phyloP scores from a whole-genome alignment of 1,140 invertebrate species.

The Branchinecta lindahli region DNA sequence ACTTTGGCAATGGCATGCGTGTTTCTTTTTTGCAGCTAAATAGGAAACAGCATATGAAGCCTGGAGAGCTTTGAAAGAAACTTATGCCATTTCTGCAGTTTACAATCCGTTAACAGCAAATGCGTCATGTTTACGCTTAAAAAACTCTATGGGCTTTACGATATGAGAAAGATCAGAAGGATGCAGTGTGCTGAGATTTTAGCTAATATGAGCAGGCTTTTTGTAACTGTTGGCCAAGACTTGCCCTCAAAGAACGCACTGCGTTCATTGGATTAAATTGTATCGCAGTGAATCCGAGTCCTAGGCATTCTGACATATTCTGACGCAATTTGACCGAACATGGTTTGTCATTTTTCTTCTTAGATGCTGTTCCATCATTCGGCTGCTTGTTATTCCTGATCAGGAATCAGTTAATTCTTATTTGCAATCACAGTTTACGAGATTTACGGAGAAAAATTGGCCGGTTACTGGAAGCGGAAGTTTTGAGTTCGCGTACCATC shows the following conservation, averaged over 20 bases:
- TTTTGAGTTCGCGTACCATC: too few relatives aligned
- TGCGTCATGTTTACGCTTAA: conserved; percentile 1
- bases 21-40: conserved; percentile 1
- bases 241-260: conserved; percentile 4
- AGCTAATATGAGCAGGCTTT: background rate
- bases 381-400: too few relatives aligned
- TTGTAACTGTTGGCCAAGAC: background rate
- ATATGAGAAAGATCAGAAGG: background rate
- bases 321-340: too few relatives aligned
- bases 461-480: too few relatives aligned
- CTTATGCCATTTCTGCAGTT: background rate
- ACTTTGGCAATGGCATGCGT: conserved; percentile 8
- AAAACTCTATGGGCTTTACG: conserved; percentile 5
- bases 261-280: conserved; percentile 4
- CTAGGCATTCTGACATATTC: too few relatives aligned
- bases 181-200: background rate
- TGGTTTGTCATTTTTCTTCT: too few relatives aligned
- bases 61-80: conserved; percentile 7
- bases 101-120: background rate
- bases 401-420: too few relatives aligned
- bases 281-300: conserved; percentile 1
- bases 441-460: too few relatives aligned
- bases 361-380: too few relatives aligned
- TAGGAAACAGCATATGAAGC: conserved; percentile 8
- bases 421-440: too few relatives aligned